Base-by-base conservation (phyloP, 53 echinoderm and acorn worm genomes). In the Holothuria leucospilota region DNA sequence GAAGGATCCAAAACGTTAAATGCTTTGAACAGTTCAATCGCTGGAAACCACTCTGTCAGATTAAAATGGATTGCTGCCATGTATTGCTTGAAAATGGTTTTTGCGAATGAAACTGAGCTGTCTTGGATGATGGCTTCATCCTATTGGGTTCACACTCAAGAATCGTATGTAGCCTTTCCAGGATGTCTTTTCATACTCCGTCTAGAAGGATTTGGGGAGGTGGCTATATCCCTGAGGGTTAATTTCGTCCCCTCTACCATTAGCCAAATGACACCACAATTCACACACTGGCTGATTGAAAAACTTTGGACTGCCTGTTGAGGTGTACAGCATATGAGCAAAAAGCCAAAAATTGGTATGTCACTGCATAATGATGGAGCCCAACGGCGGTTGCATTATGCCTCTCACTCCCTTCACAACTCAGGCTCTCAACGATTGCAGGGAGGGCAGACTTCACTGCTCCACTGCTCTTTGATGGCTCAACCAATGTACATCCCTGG, bases 401-500 rank as follows among this genome's bases (percentile, higher is more conserved):
- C 34, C 68, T 29, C 41, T 84, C 84, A 30, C 65, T 64, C 51
- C 29, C 84, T 20, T 84, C 84, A 20, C 84, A 30, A 40, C 67
- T 41, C 38, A 84, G 51, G 84, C 84, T 84, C 8, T n/a, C n/a
- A n/a, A n/a, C n/a, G n/a, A n/a, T n/a, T n/a, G n/a, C n/a, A n/a
- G n/a, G n/a, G n/a, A n/a, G 66, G 18, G 65, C 63, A 46, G 65
- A 7, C 23, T 66, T 66, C 21, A 84, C 84, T 64, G 84, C 34
- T 84, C 84, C n/a, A 84, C 68, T 68, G 84, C 84, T 25, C 42
- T 84, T 5, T 46, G 84, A 68, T 84, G 84, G 51, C 65, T 64
- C 13, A 84, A 42, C 68, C 84, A 84, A 49, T 68, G 64, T 13
- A 84, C 68, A 38, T 63, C 69, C 16, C 39, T 84, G 3, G 84